phyloP scores from a whole-genome alignment of 2,888 invertebrate species.

The Synanthedon vespiformis region DNA sequence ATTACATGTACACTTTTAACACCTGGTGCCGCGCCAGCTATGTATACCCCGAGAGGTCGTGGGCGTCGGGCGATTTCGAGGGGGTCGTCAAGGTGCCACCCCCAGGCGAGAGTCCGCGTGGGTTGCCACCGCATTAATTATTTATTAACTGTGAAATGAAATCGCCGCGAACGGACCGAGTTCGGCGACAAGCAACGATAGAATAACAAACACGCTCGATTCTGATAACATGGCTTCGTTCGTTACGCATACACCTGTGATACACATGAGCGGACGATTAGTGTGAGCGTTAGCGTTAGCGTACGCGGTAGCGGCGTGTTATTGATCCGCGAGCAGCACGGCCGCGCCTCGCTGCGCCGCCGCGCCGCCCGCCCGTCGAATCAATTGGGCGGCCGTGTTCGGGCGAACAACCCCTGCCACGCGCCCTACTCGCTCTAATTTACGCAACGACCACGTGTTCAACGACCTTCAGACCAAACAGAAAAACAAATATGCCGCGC shows the following conservation, averaged over 20 bases:
- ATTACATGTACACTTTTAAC: conserved; percentile 23
- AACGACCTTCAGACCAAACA: conserved; percentile 31
- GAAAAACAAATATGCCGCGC: neutral
- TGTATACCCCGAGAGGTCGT: neutral
- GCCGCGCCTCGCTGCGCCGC: conserved; percentile 17
- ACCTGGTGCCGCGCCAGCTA: conserved; percentile 17
- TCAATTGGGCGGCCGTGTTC: conserved; percentile 21
- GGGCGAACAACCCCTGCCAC: conserved; percentile 18
- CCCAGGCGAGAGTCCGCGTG: conserved; percentile 12
- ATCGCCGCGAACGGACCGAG: conserved; percentile 1
- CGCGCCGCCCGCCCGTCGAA: conserved; percentile 17
- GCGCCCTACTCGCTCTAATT: conserved; percentile 23
- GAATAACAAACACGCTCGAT: neutral
- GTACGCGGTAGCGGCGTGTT: conserved; percentile 14
- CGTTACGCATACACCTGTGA: neutral
- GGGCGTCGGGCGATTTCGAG: conserved; percentile 19
- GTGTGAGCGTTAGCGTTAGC: conserved; percentile 5
- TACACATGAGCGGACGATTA: neutral
- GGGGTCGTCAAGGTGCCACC: conserved; percentile 33
- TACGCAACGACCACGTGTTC: conserved; percentile 39
- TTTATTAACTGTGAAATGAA: conserved; percentile 23
- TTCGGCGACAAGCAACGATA: neutral
- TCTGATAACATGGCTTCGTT: neutral
- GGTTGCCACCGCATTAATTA: conserved; percentile 27
- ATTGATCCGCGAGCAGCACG: conserved; percentile 21